Percentiles rank a stretch among this genome's conserved stretches.
Conservation (phyloP, 2,888 invertebrate species). For the Cephus runcator region DNA sequence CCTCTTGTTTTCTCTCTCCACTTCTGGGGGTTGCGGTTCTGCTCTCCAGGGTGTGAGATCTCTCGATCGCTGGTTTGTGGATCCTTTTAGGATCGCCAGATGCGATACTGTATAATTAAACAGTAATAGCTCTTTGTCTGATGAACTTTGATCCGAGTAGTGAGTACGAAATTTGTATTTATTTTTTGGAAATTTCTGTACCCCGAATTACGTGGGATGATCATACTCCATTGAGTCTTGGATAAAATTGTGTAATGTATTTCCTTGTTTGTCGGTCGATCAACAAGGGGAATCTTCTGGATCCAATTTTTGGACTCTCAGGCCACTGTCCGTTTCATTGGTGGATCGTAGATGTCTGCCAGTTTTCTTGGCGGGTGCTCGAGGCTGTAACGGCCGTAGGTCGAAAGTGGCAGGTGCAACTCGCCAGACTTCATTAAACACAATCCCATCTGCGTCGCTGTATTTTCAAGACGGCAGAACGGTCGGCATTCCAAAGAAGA, state of each 20-base stretch:
- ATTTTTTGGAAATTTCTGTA: background rate
- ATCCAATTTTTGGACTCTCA: background rate
- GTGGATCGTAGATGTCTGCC: slow-evolving; percentile 23
- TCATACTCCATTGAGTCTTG: background rate
- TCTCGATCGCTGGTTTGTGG: background rate
- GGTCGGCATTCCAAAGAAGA: slow-evolving; percentile 24
- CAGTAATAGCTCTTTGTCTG: background rate
- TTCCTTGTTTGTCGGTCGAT: background rate
- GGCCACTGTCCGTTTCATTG: background rate
- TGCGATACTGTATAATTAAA: slow-evolving; percentile 41
- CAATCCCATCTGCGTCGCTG: slow-evolving; percentile 61
- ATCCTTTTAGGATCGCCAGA: slow-evolving; percentile 37
- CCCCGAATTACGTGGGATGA: background rate
- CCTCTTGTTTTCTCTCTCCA: slow-evolving; percentile 4
- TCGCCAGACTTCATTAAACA: slow-evolving; percentile 61
- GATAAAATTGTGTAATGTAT: background rate
- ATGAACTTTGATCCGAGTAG: background rate
- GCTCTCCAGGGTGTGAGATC: slow-evolving; percentile 37
- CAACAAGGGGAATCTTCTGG: background rate
- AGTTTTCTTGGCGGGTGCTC: slow-evolving; percentile 28
- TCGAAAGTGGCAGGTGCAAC: slow-evolving; percentile 61
- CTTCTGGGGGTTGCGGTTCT: slow-evolving; percentile 10
- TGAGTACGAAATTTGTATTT: background rate
- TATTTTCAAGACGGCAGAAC: slow-evolving; percentile 47
- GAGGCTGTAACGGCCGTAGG: slow-evolving; percentile 45